A percentile compares a stretch with the other conserved stretches of the same genome.
Evolutionary conservation across 2,113 vertebrate genomes (phyloP).

Genomic region (Triplophysa rosa): DNA sequence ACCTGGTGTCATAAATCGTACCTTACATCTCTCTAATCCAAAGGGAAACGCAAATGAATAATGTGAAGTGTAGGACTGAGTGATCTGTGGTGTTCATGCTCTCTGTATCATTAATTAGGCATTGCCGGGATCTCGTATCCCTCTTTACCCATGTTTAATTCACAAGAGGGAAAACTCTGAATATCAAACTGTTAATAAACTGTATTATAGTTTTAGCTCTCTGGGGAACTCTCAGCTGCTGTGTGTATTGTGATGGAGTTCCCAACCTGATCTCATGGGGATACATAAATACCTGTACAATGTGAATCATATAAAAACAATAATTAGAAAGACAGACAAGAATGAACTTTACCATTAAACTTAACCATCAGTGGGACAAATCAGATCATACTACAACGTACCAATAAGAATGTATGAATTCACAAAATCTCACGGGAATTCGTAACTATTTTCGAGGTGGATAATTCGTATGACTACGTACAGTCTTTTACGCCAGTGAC

Average conservation of each 20-base stretch:
- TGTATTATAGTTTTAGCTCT: background rate
- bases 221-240: background rate
- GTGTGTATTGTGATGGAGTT: background rate
- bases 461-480: no score
- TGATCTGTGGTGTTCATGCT: constrained; percentile 2
- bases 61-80: constrained; percentile 4
- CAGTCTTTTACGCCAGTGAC: no score
- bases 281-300: no score
- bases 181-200: background rate
- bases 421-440: no score
- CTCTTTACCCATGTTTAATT: constrained; percentile 13
- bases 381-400: no score
- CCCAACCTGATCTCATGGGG: background rate
- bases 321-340: no score
- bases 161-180: constrained; percentile 3
- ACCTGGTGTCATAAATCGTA: background rate
- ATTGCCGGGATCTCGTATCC: background rate
- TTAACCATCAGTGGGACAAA: no score
- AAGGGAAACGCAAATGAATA: background rate
- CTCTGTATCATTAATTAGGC: constrained; percentile 22
- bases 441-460: no score
- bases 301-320: no score
- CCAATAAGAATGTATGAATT: no score
- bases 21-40: constrained; percentile 4
- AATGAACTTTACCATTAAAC: no score